Percentiles rank a stretch among this genome's conserved stretches.
Conservation (phyloP, 2,888 invertebrate genomes). For the Sphinx pinastri region DNA sequence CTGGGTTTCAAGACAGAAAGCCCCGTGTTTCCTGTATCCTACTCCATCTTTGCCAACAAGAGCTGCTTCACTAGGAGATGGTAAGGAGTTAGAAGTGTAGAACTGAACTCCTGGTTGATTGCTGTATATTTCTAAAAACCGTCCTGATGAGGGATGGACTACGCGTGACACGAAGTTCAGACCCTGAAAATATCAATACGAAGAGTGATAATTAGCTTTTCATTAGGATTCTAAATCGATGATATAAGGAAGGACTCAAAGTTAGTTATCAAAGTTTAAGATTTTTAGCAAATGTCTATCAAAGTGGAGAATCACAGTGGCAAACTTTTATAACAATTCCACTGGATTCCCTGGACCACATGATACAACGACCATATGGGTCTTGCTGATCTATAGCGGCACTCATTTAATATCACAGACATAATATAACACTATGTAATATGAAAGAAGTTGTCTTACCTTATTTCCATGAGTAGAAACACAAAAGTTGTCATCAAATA, state of each 20-base stretch:
- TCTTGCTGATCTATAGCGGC: too few relatives aligned
- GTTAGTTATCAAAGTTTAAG: too few relatives aligned
- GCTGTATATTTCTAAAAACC: constrained; percentile 90
- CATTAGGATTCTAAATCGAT: too few relatives aligned
- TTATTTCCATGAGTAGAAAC: constrained; percentile 74
- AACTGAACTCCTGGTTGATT: constrained; percentile 96
- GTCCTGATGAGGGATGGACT: constrained; percentile 87
- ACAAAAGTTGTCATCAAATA: constrained; percentile 94
- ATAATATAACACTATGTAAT: background rate
- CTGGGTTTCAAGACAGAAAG: constrained; percentile 95
- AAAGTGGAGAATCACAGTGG: too few relatives aligned
- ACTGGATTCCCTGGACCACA: too few relatives aligned
- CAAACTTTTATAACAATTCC: too few relatives aligned
- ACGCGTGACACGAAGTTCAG: constrained; percentile 78
- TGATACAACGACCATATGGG: too few relatives aligned
- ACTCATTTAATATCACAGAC: background rate
- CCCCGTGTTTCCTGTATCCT: constrained; percentile 89
- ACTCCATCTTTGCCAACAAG: constrained; percentile 65
- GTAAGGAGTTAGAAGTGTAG: constrained; percentile 91
- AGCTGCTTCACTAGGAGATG: constrained; percentile 73
- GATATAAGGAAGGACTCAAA: too few relatives aligned
- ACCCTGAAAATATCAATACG: constrained; percentile 46
- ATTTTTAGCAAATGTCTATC: too few relatives aligned
- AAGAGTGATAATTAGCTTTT: background rate
- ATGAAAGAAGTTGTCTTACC: constrained; percentile 39